A percentile compares a stretch with the other conserved stretches of the same genome.
Conservation (phyloP, 2,888 invertebrate genomes). For the Andricus quercusramuli region DNA sequence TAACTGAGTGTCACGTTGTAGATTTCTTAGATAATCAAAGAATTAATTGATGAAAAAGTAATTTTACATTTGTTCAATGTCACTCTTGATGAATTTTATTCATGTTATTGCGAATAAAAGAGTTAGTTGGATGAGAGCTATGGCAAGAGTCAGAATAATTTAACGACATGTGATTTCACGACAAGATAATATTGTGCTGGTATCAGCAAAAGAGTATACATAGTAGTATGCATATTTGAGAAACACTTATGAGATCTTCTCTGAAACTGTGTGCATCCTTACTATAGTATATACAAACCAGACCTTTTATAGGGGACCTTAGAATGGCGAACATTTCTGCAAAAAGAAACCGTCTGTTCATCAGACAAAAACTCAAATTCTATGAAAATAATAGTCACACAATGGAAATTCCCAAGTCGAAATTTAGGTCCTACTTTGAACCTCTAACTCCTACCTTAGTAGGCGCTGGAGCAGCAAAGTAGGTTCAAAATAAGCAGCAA, state of each 20-base stretch:
- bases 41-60: not conserved
- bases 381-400: not conserved
- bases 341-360: constrained; percentile 27
- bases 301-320: constrained; percentile 28
- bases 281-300: not conserved
- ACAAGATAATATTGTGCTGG: constrained; percentile 50
- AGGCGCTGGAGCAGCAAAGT: no score
- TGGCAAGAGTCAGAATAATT: constrained; percentile 55
- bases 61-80: constrained; percentile 3
- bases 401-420: no score
- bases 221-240: constrained; percentile 26
- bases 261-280: not conserved
- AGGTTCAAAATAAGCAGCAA: no score
- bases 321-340: constrained; percentile 9
- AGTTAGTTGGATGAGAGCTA: not conserved
- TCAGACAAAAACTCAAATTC: constrained; percentile 8
- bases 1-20: not conserved
- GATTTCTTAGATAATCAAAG: not conserved
- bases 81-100: not conserved
- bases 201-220: constrained; percentile 38
- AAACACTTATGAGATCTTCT: not conserved
- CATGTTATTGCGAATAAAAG: not conserved
- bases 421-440: no score
- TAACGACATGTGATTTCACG: constrained; percentile 60
- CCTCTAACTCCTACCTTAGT: no score